These are phyloP conservation scores for Ornithoptera priamus DNA, from an alignment of 2,888 invertebrate genomes.

Conservation along the genomic window DNA sequence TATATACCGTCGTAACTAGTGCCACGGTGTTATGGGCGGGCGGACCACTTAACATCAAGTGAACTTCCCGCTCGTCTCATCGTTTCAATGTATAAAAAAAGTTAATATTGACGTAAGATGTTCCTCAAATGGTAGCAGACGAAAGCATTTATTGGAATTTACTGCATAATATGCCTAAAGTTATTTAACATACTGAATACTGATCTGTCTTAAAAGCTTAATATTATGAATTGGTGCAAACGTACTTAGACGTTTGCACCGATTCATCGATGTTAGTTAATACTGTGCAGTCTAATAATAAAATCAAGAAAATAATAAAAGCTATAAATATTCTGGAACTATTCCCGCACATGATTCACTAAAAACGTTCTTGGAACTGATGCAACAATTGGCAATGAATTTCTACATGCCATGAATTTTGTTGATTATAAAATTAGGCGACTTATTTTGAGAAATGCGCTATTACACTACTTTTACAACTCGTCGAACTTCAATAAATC, in stretches of 20 bases:
- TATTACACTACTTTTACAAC: slow-evolving; percentile 2
- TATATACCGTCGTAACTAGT: no score
- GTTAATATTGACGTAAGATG: no score
- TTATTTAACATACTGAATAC: not conserved
- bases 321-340: slow-evolving; percentile 60
- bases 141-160: no score
- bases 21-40: no score
- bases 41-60: no score
- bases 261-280: not conserved
- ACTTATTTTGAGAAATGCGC: slow-evolving; percentile 35
- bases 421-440: slow-evolving; percentile 41
- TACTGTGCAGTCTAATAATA: not conserved
- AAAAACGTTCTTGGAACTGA: slow-evolving; percentile 66
- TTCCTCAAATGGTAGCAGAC: no score
- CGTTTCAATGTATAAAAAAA: no score
- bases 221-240: not conserved
- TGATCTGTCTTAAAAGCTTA: not conserved
- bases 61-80: no score
- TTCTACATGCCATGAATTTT: slow-evolving; percentile 40
- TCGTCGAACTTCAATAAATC: not conserved
- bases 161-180: not conserved
- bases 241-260: not conserved
- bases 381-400: slow-evolving; percentile 56
- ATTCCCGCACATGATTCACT: slow-evolving; percentile 68
- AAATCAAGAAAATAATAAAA: slow-evolving; percentile 24